Evolutionary conservation across 2,113 vertebrate genomes (phyloP).

Genomic region (Nibea albiflora): DNA sequence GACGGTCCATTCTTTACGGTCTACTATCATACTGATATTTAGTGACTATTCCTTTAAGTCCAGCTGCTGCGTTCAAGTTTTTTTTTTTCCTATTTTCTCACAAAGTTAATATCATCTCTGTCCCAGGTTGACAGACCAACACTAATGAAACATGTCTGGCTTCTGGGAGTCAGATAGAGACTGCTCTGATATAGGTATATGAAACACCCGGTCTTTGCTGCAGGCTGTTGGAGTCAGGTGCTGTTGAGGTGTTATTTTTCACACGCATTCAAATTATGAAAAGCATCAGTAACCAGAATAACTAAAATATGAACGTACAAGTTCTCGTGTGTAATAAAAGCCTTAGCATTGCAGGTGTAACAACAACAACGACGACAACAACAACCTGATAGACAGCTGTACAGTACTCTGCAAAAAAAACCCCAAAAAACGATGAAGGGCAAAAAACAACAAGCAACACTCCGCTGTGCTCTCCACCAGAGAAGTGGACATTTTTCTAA

Average conservation of each 20-base stretch:
- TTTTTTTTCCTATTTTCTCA: background rate
- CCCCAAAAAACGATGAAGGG: background rate
- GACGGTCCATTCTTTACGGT: too few species aligned
- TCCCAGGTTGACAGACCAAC: background rate
- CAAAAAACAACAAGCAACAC: background rate
- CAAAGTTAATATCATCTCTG: background rate
- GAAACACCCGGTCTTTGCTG: background rate
- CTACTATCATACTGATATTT: too few species aligned
- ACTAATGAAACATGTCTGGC: constrained; percentile 14
- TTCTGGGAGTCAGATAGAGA: background rate
- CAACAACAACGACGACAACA: constrained; percentile 21
- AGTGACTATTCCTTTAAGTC: too few species aligned
- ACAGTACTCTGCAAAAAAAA: constrained; percentile 12
- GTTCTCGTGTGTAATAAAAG: background rate
- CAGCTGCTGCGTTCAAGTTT: too few species aligned
- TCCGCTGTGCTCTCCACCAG: constrained; percentile 9
- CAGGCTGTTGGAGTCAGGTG: background rate
- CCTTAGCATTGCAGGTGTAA: constrained; percentile 21
- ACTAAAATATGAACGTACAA: background rate
- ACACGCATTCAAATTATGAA: background rate
- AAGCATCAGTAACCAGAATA: background rate
- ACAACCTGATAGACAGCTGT: background rate
- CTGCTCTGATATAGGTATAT: background rate
- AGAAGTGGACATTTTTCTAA: constrained; percentile 48
- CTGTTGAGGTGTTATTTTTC: background rate